phyloP scores from a whole-genome alignment of 2,888 invertebrate species.

The Baronia brevicornis region DNA sequence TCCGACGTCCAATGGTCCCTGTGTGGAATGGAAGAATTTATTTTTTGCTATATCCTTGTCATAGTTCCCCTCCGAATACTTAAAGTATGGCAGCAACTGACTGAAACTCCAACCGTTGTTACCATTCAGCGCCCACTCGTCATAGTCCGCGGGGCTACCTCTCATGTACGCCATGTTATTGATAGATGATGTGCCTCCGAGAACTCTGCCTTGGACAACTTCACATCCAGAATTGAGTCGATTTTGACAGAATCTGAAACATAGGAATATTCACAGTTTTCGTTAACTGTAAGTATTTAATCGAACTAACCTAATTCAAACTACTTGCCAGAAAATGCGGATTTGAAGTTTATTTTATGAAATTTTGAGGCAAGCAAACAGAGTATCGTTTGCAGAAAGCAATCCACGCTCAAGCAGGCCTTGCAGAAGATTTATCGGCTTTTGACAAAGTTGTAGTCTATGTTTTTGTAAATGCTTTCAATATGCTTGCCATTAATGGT shows the following conservation, averaged over 20 bases:
- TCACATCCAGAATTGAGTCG: constrained; percentile 50
- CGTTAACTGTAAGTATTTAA: constrained; percentile 32
- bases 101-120: constrained; percentile 62
- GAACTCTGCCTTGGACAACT: constrained; percentile 56
- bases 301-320: no score
- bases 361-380: constrained; percentile 20
- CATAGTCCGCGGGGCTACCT: constrained; percentile 64
- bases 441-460: no score
- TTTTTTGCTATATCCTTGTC: constrained; percentile 64
- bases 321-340: no score
- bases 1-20: constrained; percentile 63
- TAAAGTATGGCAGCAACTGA: constrained; percentile 59
- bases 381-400: no score
- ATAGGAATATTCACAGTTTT: constrained; percentile 26
- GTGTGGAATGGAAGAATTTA: constrained; percentile 57
- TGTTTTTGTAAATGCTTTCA: no score
- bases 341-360: no score
- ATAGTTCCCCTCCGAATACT: constrained; percentile 67
- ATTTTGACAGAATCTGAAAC: constrained; percentile 60
- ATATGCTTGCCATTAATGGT: no score
- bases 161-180: constrained; percentile 68
- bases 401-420: no score
- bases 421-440: no score
- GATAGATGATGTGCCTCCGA: constrained; percentile 61
- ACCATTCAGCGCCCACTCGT: constrained; percentile 60